These are phyloP conservation scores for Leucopsar rothschildi DNA, from an alignment of 2,113 vertebrate genomes.

Conservation along the genomic window DNA sequence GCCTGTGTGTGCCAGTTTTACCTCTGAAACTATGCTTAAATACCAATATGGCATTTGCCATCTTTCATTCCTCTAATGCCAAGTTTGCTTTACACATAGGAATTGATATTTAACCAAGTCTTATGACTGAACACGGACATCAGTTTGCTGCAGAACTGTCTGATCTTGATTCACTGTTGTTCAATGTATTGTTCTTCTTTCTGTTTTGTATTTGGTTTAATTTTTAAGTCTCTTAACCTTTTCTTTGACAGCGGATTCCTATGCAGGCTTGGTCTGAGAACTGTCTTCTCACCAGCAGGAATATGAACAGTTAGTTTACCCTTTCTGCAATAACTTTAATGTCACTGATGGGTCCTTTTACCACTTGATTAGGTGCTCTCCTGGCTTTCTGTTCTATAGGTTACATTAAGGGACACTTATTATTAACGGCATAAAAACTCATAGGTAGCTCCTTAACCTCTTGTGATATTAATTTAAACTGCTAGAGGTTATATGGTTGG, in stretches of 20 bases:
- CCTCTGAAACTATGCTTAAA: background rate
- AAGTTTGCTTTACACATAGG: background rate
- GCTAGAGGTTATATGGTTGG: background rate
- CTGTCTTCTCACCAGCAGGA: background rate
- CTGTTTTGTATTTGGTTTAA: background rate
- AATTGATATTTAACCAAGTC: background rate
- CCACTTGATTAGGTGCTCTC: background rate
- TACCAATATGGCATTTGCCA: background rate
- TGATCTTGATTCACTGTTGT: background rate
- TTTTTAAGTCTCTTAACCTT: background rate
- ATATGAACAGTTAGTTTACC: background rate
- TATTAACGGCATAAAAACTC: background rate
- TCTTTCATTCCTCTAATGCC: background rate
- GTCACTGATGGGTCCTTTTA: background rate
- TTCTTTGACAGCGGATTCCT: background rate
- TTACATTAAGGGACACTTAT: background rate
- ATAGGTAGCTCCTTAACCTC: background rate
- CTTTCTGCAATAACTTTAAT: background rate
- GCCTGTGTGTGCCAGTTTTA: background rate
- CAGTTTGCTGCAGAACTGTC: background rate
- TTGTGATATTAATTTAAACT: background rate
- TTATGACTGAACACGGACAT: accelerated
- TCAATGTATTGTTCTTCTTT: background rate
- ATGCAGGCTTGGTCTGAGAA: background rate
- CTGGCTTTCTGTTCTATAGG: background rate